phyloP scores from a whole-genome alignment of 2,797 vertebrate genomes.

The Halcyon badia region DNA sequence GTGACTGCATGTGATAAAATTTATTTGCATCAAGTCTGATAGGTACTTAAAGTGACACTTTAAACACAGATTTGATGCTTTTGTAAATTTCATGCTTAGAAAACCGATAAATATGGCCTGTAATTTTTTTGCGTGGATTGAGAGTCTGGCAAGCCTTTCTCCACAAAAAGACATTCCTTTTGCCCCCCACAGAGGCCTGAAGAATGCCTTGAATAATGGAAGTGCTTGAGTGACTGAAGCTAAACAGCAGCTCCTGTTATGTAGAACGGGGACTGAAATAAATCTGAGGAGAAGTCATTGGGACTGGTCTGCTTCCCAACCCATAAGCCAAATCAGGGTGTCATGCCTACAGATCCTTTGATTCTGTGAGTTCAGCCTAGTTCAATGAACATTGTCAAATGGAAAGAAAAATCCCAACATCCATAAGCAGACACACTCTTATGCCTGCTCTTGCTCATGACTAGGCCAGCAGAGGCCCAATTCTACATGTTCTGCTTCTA shows the following conservation, averaged over 20 bases:
- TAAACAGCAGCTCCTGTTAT: not conserved
- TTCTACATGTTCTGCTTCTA: not conserved
- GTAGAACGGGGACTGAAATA: not conserved
- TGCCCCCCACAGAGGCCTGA: not conserved
- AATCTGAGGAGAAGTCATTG: not conserved
- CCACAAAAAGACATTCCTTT: accelerated
- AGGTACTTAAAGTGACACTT: not conserved
- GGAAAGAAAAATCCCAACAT: not conserved
- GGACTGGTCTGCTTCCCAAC: not conserved
- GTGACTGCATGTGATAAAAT: not conserved
- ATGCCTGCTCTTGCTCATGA: not conserved
- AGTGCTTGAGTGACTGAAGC: not conserved
- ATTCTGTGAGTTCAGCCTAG: not conserved
- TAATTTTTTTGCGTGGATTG: not conserved
- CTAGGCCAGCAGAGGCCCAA: not conserved
- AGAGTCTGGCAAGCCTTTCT: not conserved
- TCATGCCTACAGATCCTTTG: not conserved
- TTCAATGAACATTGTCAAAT: not conserved
- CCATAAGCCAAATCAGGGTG: not conserved
- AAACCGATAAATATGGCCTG: not conserved
- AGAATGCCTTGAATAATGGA: not conserved
- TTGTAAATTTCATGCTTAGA: not conserved
- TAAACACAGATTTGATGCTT: not conserved
- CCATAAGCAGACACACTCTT: not conserved
- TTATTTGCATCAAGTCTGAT: not conserved